A percentile compares a stretch with the other conserved stretches of the same genome.
Conservation (phyloP, 2,113 vertebrate genomes). For the Malurus elegans region DNA sequence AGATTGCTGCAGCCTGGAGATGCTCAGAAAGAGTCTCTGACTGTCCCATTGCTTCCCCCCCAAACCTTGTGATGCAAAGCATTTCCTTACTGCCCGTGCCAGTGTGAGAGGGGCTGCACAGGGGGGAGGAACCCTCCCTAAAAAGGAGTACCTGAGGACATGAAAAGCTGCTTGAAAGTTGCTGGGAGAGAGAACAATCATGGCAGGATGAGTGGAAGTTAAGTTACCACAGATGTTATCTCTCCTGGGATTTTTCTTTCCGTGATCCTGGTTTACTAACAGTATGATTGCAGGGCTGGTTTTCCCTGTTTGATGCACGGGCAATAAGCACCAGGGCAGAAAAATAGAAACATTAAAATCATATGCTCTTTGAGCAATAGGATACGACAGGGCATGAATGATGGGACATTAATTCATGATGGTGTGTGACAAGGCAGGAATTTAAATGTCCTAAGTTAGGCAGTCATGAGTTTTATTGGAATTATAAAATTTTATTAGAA, state of each 20-base stretch:
- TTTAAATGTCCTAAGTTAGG: slow-evolving; percentile 47
- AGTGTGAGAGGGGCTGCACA: not conserved
- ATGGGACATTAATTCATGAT: slow-evolving; percentile 54
- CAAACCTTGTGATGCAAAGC: not conserved
- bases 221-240: not conserved
- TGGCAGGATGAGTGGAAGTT: not conserved
- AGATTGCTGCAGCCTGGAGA: not conserved
- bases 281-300: not conserved
- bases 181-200: not conserved
- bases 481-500: slow-evolving; percentile 57
- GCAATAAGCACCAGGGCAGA: not conserved
- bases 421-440: slow-evolving; percentile 32
- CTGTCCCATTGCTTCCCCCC: not conserved
- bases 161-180: not conserved
- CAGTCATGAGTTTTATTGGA: slow-evolving; percentile 37
- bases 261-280: not conserved
- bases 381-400: not conserved
- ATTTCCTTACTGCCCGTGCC: not conserved
- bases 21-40: not conserved
- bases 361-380: slow-evolving; percentile 48
- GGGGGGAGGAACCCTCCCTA: not conserved
- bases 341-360: slow-evolving; percentile 41
- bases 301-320: not conserved
- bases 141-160: not conserved
- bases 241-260: not conserved